Conservation (phyloP, 2,888 invertebrate species). For the Helleia helle region DNA sequence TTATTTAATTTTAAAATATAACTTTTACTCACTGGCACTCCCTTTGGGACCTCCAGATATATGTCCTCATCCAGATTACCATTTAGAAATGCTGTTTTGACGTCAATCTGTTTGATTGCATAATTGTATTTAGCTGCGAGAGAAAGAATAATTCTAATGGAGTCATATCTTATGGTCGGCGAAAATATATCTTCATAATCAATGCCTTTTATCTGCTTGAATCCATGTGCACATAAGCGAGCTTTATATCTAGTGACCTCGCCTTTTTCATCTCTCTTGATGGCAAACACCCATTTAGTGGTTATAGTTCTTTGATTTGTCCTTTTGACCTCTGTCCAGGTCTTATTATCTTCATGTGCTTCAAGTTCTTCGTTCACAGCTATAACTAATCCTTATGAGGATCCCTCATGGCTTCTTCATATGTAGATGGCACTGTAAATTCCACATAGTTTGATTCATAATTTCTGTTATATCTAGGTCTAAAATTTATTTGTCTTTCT, state of each 20-base stretch:
- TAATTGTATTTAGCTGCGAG: constrained; percentile 16
- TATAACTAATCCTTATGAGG: constrained; percentile 17
- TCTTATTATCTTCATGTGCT: constrained; percentile 22
- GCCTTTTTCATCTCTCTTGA: constrained; percentile 20
- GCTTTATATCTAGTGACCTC: constrained; percentile 14
- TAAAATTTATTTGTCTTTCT: constrained; percentile 15
- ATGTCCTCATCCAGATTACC: constrained; percentile 21
- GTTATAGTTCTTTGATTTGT: constrained; percentile 18
- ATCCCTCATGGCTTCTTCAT: constrained; percentile 23
- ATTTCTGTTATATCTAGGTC: constrained; percentile 19
- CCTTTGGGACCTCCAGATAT: constrained; percentile 23
- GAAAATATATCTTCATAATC: too few relatives aligned
- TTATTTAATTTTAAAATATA: constrained; percentile 21
- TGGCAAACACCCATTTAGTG: constrained; percentile 24
- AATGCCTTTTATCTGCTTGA: constrained; percentile 19
- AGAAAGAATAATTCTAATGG: too few relatives aligned
- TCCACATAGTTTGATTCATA: constrained; percentile 23
- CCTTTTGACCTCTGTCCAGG: constrained; percentile 19
- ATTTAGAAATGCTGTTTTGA: constrained; percentile 26
- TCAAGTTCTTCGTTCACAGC: constrained; percentile 21
- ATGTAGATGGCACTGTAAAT: constrained; percentile 19
- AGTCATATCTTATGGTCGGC: too few relatives aligned
- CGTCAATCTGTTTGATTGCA: constrained; percentile 22
- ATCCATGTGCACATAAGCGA: constrained; percentile 21
- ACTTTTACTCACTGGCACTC: constrained; percentile 4